These are phyloP conservation scores for Leuctra nigra DNA, from an alignment of 2,888 invertebrate species.

Conservation along the genomic window DNA sequence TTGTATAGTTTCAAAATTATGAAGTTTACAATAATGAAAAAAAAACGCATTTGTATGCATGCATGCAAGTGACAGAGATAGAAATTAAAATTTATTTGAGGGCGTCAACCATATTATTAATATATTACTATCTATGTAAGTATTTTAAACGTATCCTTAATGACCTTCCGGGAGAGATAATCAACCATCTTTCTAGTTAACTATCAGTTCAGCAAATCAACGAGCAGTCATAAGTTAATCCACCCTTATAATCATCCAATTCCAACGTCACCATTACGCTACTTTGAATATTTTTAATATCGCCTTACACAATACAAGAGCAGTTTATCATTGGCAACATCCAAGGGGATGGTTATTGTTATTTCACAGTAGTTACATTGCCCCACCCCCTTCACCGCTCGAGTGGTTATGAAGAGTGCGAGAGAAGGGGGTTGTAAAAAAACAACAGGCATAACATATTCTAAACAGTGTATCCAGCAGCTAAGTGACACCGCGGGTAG, in stretches of 20 bases:
- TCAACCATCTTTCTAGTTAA: no score
- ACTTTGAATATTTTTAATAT: conserved; percentile 1
- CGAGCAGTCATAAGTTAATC: no score
- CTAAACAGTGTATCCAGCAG: conserved; percentile 6
- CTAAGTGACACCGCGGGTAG: conserved; percentile 13
- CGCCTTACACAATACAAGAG: not conserved
- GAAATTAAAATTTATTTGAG: no score
- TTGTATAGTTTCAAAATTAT: no score
- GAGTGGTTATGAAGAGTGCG: not conserved
- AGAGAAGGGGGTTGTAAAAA: conserved; percentile 1
- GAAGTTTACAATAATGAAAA: no score
- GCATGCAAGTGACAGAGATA: no score
- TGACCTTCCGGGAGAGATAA: no score
- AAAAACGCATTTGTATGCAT: no score
- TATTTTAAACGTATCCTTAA: no score
- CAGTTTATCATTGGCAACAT: not conserved
- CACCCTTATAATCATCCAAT: not conserved
- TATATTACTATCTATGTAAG: no score
- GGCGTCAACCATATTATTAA: no score
- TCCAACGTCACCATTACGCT: not conserved
- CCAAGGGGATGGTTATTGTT: not conserved
- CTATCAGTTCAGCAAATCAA: no score
- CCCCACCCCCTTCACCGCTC: not conserved
- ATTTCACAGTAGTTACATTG: not conserved
- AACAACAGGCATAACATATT: conserved; percentile 3